These are phyloP conservation scores for Saccostrea cuccullata DNA, from an alignment of 1,140 invertebrate species.

Conservation along the genomic window DNA sequence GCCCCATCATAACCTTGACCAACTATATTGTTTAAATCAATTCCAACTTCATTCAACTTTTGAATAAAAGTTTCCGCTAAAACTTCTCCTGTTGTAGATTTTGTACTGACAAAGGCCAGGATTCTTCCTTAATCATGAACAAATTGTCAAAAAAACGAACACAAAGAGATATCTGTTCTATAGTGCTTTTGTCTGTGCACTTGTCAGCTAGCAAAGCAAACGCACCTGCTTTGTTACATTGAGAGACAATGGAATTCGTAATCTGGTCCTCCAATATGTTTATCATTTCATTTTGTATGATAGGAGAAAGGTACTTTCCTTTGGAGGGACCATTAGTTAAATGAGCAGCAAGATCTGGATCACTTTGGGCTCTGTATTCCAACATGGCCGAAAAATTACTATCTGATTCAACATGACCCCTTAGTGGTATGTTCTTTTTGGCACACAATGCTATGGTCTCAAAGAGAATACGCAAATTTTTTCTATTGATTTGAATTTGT, in stretches of 20 bases:
- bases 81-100: neutral
- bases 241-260: neutral
- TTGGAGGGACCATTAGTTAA: neutral
- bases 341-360: neutral
- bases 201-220: neutral
- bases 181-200: neutral
- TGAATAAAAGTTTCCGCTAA: neutral
- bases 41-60: neutral
- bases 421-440: neutral
- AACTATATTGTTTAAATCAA: conserved; percentile 1
- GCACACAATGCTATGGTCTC: neutral
- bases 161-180: neutral
- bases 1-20: neutral
- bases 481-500: neutral
- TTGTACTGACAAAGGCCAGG: neutral
- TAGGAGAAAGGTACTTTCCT: neutral
- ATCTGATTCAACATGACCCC: conserved; percentile 1
- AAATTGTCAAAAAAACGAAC: neutral
- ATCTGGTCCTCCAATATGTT: neutral
- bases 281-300: neutral
- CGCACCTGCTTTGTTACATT: neutral
- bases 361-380: neutral
- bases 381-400: neutral
- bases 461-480: neutral
- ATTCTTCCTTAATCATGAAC: neutral